Base-by-base conservation (phyloP, 2,797 vertebrate species). In the Acanthurus tractus region DNA sequence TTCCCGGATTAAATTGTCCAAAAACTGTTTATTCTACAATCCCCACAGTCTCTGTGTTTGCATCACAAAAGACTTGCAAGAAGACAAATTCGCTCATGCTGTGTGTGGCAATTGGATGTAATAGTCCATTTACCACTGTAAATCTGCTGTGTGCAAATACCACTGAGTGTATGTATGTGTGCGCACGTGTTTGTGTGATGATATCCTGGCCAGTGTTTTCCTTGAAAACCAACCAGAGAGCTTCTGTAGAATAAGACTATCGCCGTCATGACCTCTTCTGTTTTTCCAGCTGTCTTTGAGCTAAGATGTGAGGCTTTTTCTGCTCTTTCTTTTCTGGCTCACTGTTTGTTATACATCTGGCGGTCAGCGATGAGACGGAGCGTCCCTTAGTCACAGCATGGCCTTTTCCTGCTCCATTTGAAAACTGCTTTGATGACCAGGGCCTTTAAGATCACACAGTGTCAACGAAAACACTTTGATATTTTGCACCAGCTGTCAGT, bases 271-370 rank as follows among this genome's bases (percentile, higher is more conserved):
- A 90, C 88, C 83, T 85, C 78, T 58, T 86, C 58, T 94, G 91
- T 94, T 95, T 94, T 91, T 79, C 90, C 94, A 93, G 94, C 93
- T 94, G 92, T 87, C 80, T 76, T 76, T 72, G 76, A 85, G 78
- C 81, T 80, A 77, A 92, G 89, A 91, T 88, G 83, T 89, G 86
- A 91, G 70, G 70, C 65, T 80, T 81, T 78, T 63, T 44, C 61
- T 64, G 63, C 53, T 57, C 50, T 62, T 74, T 88, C 68, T 64
- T 66, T 66, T 76, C 68, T 79, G 70, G 56, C 54, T 55, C 22
- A 10, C 66, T 83, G 83, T 91, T 91, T 90, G 88, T 93, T 92
- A 77, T 91, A 86, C 90, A 92, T 93, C 86, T 93, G 90, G 85
- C 84, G 90, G 89, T 86, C 86, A 84, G 82, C 55, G 72, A 77